Percentiles rank a stretch among this genome's conserved stretches.
Evolutionary conservation across 2,797 vertebrate genomes (phyloP).

Genomic region (Hyperoplus immaculatus): DNA sequence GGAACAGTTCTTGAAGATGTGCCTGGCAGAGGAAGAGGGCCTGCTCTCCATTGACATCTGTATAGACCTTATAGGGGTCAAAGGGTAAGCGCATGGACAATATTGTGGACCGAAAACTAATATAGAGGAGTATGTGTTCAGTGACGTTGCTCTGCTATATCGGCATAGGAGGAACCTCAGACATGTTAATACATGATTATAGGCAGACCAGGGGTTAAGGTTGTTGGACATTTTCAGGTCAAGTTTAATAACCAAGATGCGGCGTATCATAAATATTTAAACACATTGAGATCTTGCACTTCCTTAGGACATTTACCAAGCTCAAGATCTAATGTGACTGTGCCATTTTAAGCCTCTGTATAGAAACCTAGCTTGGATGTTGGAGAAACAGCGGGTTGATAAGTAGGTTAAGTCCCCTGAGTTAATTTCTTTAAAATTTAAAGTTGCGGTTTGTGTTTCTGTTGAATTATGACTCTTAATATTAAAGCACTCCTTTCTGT

Average conservation of each 20-base stretch:
- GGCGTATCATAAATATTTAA: conserved; percentile 6
- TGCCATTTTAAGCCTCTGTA: conserved; percentile 26
- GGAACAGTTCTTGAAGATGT: conserved; percentile 98
- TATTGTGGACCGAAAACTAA: neutral
- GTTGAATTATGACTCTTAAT: conserved; percentile 28
- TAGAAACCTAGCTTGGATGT: conserved; percentile 14
- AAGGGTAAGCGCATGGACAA: conserved; percentile 88
- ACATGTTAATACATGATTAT: neutral
- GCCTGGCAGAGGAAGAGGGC: conserved; percentile 93
- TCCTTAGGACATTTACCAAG: neutral
- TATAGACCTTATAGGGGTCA: conserved; percentile 97
- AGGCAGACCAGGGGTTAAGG: neutral
- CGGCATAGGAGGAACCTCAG: neutral
- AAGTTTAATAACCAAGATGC: conserved; percentile 7
- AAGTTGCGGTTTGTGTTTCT: conserved; percentile 17
- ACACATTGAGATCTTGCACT: neutral
- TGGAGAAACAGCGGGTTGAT: conserved; percentile 3
- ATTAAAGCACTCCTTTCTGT: neutral
- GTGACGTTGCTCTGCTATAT: neutral
- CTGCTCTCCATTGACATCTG: conserved; percentile 94
- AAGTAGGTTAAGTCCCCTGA: conserved; percentile 51
- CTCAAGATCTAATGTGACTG: conserved; percentile 25
- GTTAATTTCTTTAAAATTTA: conserved; percentile 30
- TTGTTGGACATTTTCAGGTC: neutral
- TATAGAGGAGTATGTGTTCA: neutral